Evolutionary conservation across 2,113 vertebrate genomes (phyloP).

Genomic region (Esox niger): DNA sequence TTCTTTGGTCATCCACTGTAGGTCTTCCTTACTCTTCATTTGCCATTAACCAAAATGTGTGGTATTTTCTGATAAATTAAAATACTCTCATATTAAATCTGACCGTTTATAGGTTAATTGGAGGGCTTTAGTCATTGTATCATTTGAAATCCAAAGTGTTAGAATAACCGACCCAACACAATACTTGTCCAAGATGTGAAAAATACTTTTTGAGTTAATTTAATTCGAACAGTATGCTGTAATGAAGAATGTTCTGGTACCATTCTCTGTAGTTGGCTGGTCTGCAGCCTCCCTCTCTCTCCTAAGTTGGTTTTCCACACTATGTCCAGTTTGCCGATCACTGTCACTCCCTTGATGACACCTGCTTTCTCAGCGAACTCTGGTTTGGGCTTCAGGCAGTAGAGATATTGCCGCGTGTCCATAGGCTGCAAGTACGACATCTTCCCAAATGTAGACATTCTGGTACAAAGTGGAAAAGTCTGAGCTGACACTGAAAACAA

Average conservation of each 20-base stretch:
- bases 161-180: too few species aligned
- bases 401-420: constrained; percentile 97
- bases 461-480: constrained; percentile 36
- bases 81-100: too few species aligned
- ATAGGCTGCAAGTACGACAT: constrained; percentile 95
- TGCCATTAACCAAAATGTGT: too few species aligned
- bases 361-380: constrained; percentile 98
- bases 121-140: too few species aligned
- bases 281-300: constrained; percentile 93
- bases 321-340: constrained; percentile 97
- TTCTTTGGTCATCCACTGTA: too few species aligned
- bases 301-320: constrained; percentile 99
- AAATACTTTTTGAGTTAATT: too few species aligned
- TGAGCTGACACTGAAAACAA: not conserved
- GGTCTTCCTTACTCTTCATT: too few species aligned
- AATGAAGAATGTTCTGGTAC: constrained; percentile 54
- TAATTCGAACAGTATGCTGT: too few species aligned
- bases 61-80: too few species aligned
- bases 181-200: too few species aligned
- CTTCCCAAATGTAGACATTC: constrained; percentile 92
- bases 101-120: too few species aligned
- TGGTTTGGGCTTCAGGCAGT: constrained; percentile 94
- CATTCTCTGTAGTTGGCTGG: constrained; percentile 98
- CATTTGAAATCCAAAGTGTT: too few species aligned
- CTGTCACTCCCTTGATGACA: constrained; percentile 95